Evolutionary conservation across 2,888 invertebrate species (phyloP).

Genomic region (Chrysotoxum bicinctum): DNA sequence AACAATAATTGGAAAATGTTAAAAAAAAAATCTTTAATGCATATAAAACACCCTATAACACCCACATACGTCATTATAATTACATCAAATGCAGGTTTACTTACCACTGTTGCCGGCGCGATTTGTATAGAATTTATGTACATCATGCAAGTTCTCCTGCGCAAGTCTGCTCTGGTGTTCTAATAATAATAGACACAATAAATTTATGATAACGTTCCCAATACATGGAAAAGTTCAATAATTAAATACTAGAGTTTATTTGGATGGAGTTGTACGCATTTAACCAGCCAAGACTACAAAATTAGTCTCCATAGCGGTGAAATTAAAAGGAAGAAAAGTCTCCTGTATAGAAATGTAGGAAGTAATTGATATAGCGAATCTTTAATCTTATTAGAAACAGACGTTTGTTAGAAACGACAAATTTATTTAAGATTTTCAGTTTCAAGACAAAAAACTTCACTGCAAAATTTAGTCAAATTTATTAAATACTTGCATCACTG

Average conservation of each 20-base stretch:
- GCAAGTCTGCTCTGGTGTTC: not conserved
- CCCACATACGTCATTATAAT: not conserved
- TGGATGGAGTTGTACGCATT: not conserved
- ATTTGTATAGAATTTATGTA: not conserved
- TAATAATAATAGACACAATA: not conserved
- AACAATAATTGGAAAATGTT: too few relatives aligned
- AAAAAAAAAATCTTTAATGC: not conserved
- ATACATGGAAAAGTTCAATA: not conserved
- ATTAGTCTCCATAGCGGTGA: too few relatives aligned
- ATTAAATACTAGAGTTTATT: not conserved
- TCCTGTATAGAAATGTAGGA: too few relatives aligned
- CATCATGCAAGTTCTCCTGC: not conserved
- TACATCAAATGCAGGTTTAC: constrained; percentile 2
- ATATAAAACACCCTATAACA: not conserved
- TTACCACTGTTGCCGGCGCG: not conserved
- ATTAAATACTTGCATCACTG: too few relatives aligned
- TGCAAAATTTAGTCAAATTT: too few relatives aligned
- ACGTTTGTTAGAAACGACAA: too few relatives aligned
- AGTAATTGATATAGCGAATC: too few relatives aligned
- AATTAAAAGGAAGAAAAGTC: too few relatives aligned
- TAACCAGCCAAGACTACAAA: too few relatives aligned
- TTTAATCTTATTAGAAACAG: too few relatives aligned
- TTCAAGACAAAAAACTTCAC: too few relatives aligned
- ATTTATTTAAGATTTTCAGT: too few relatives aligned
- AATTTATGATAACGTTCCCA: not conserved